Evolutionary conservation across 2,113 vertebrate genomes (phyloP), one percentile per base, ranked within the genome.

Genomic region (Zeus faber): DNA sequence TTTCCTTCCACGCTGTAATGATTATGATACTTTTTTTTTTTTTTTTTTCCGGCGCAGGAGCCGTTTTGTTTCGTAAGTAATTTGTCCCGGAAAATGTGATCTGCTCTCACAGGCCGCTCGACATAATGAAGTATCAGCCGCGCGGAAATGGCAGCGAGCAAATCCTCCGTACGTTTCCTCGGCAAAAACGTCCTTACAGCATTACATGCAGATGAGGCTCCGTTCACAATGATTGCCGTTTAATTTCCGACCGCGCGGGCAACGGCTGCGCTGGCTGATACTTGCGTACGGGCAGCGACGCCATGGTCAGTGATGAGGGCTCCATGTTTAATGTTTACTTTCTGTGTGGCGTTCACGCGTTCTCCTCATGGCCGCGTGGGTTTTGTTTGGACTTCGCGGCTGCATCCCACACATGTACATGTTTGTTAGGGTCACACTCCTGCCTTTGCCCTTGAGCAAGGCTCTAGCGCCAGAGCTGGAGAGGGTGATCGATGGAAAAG

Each of bases 21-120:
- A 70, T 70, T 40, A 51, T 58, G 54, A 77, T 70, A 43, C 64
- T 76, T 73, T 69, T 31, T 31, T 43, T 44, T n/a, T 52, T 18
- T 49, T 58, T 55, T 43, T 0, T 20, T 47, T 72, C n/a, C n/a
- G n/a, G n/a, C n/a, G n/a, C n/a, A n/a, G n/a, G n/a, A n/a, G n/a
- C n/a, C n/a, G n/a, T 82, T 69, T 69, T 66, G 52, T 69, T 69
- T 67, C 54, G 48, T 51, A 54, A 73, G 41, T 51, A 50, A 73
- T 61, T 75, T 20, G 18, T 47, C 37, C 63, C 58, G 48, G 60
- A 57, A 70, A 72, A 69, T 53, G 56, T 24, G 33, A 67, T 62
- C 22, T 41, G 7, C 46, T 16, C 31, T 53, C 10, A 22, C 22
- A 24, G 50, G 46, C 47, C 45, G 29, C 50, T 16, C 49, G 58